Evolutionary conservation across 1,140 invertebrate genomes (phyloP), one percentile per base, ranked within the genome.

Genomic region (Asbolus verrucosus): DNA sequence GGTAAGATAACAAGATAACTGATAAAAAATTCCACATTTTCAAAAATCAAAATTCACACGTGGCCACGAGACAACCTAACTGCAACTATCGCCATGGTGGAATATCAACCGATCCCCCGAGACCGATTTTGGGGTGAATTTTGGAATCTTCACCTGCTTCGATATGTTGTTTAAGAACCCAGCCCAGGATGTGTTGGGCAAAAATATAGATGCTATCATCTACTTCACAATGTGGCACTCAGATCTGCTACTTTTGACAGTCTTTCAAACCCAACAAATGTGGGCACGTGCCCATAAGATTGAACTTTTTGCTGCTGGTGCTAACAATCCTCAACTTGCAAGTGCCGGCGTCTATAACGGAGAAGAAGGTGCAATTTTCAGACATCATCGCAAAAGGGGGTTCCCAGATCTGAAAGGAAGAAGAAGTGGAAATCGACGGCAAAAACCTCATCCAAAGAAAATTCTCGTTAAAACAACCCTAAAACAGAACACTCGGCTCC

Each of bases 121-220:
- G n/a, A n/a, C 79, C 83, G 3, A 94, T 27, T 50, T 93, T 0
- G 92, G 94, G 78, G 95, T 95, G 74, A 88, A 88, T 9, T 95
- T 96, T 77, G 93, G 92, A 1, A 81, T 88, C 0, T 84, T 93
- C 19, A 89, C 87, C 46, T 92, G 91, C 70, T 92, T 93, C 73
- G 93, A 95, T 77, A 83, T 94, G 11, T 71, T 93, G 0, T 90
- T 90, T 76, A 73, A 86, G 21, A 76, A 83, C 0, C 92, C 93
- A 0, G 79, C 85, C 0, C 71, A 85, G 1, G 75, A 82, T 16
- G 77, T 91, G 1, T 83, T 89, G 0, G 75, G 84, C 18, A 79
- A 85, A 16, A 62, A 82, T 5, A 80, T 84, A 0, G 74, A 93
- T 0, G 86, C 82, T 6, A 88, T 94, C 75, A 79, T 92, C 0